Evolutionary conservation across 2,797 vertebrate genomes (phyloP), one percentile per base, ranked within the genome.

Genomic region (Gymnothorax reevesii): DNA sequence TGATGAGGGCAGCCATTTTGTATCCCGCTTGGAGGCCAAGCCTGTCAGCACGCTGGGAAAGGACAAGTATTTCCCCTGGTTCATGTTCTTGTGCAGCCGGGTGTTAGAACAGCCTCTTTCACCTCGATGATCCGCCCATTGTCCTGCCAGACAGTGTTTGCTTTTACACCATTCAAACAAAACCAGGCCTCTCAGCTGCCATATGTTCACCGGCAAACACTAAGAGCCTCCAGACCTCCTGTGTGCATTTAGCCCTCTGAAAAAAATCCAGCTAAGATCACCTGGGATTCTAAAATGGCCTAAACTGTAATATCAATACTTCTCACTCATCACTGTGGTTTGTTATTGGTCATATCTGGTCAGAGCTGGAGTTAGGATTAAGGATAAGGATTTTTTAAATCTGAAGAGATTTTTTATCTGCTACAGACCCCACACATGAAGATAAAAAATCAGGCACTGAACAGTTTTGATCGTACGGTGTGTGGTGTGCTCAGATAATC

Each of bases 141-240:
- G 17, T 80, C 9, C 77, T 8, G 7, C 52, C 77, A 55, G 77
- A 80, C 77, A 15, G 77, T 52, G 73, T 80, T 80, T 55, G 52
- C 77, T 80, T 80, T 80, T 54, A 54, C 52, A 3, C 77, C 20
- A 52, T 7, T 20, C 77, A 80, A 80, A 80, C 77, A n/a, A 80
- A 80, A 80, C 17, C 3, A 80, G 52, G 22, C 52, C 20, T 9
- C 20, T 54, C 20, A 2, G 49, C 77, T 55, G 52, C 52, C 77
- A 22, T 52, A 55, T 49, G 77, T 13, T 54, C 20, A 55, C 52
- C 52, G n/a, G 10, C 9, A 17, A n/a, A 20, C 13, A 77, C 33
- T 1, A 42, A 42, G 33, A 42, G 73, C 42, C 20, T 15, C 42
- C 3, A 42, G 17, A 15, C 13, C 73, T 20, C 73, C 12, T 77